Percentiles rank a stretch among this genome's conserved stretches.
These are phyloP conservation scores for Sminthurides bifidus DNA, from an alignment of 1,140 invertebrate species.

Conservation along the genomic window DNA sequence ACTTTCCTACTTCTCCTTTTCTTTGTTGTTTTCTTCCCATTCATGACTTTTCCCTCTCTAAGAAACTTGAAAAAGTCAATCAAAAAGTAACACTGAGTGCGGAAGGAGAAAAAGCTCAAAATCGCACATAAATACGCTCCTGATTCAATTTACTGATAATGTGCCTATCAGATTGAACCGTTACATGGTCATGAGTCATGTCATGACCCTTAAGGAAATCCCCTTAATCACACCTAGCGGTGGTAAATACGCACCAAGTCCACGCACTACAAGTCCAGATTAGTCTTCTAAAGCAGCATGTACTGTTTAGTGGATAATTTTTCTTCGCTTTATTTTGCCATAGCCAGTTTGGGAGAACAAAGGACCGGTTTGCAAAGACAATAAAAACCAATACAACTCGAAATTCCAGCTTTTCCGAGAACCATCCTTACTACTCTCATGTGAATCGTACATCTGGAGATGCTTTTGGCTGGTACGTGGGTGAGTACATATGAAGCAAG, in stretches of 20 bases:
- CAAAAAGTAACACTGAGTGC: no score
- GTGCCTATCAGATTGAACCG: no score
- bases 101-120: no score
- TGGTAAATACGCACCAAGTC: neutral
- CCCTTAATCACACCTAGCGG: neutral
- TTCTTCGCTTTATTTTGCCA: neutral
- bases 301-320: neutral
- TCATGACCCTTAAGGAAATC: neutral
- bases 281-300: neutral
- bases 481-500: neutral
- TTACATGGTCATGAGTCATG: no score
- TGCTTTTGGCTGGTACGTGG: conserved; percentile 11
- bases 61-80: no score
- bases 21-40: no score
- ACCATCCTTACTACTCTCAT: neutral
- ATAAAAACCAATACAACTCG: neutral
- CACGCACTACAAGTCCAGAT: neutral
- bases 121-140: no score
- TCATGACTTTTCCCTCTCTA: no score
- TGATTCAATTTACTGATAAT: no score
- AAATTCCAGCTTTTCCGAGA: no score
- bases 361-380: neutral
- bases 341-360: neutral
- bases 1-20: no score
- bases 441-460: conserved; percentile 1